These are phyloP conservation scores for Drosophila emarginata DNA, from an alignment of 2,888 invertebrate species.

Conservation along the genomic window DNA sequence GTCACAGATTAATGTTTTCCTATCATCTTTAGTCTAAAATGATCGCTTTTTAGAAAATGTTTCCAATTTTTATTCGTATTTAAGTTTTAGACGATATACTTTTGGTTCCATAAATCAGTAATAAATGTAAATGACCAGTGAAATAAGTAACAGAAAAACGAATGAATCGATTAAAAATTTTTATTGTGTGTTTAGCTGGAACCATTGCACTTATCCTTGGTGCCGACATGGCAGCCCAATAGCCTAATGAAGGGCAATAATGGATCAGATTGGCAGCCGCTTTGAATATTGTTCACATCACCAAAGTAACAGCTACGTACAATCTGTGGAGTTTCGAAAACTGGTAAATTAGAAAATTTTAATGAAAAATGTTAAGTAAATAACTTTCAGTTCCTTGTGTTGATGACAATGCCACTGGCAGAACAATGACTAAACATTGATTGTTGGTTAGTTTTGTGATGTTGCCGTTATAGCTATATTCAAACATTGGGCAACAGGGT, in stretches of 20 bases:
- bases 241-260: conserved; percentile 76
- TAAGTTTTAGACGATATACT: too few species aligned
- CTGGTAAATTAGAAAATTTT: conserved; percentile 40
- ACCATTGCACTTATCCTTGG: conserved; percentile 78
- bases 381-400: conserved; percentile 22
- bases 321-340: conserved; percentile 65
- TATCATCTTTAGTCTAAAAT: too few species aligned
- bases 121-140: too few species aligned
- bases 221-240: conserved; percentile 79
- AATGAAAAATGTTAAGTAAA: conserved; percentile 8
- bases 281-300: conserved; percentile 67
- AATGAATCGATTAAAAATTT: not conserved
- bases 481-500: conserved; percentile 29
- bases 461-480: conserved; percentile 17
- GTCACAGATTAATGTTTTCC: too few species aligned
- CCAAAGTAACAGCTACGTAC: conserved; percentile 79
- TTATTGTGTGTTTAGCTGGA: conserved; percentile 41
- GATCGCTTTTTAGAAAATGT: too few species aligned
- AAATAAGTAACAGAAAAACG: too few species aligned
- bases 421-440: too few species aligned
- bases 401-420: not conserved
- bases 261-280: conserved; percentile 79
- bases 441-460: not conserved
- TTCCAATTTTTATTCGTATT: too few species aligned
- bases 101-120: too few species aligned